Percentiles rank a stretch among this genome's conserved stretches.
These are phyloP conservation scores for Conomelus anceps DNA, from an alignment of 2,888 invertebrate genomes.

Conservation along the genomic window DNA sequence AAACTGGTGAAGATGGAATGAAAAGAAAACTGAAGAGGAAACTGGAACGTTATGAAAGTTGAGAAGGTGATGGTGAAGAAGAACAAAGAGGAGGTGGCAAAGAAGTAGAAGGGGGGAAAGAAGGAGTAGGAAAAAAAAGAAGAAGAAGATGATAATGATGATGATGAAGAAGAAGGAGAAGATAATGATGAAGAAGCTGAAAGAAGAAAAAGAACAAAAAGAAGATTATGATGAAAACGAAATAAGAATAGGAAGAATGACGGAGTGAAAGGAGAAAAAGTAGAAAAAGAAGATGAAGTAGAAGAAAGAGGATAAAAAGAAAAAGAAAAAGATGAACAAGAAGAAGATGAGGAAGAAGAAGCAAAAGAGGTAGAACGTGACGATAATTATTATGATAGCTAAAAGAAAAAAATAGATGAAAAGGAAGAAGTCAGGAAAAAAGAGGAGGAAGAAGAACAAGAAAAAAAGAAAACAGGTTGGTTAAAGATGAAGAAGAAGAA, in stretches of 20 bases:
- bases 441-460: no score
- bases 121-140: background rate
- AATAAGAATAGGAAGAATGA: background rate
- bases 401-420: no score
- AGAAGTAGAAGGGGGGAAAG: background rate
- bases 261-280: background rate
- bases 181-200: background rate
- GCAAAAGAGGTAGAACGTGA: no score
- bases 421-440: no score
- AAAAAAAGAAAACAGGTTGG: no score
- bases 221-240: background rate
- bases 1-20: background rate
- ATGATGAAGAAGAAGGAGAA: background rate
- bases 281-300: background rate
- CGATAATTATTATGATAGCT: no score
- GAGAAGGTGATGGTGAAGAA: background rate
- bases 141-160: background rate
- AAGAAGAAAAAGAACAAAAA: background rate
- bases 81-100: background rate
- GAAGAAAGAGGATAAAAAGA: no score
- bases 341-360: no score
- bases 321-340: no score
- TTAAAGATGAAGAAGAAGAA: no score
- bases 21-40: background rate
- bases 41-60: background rate